Conservation (phyloP, 2,888 invertebrate species). For the Acholoe squamosa region DNA sequence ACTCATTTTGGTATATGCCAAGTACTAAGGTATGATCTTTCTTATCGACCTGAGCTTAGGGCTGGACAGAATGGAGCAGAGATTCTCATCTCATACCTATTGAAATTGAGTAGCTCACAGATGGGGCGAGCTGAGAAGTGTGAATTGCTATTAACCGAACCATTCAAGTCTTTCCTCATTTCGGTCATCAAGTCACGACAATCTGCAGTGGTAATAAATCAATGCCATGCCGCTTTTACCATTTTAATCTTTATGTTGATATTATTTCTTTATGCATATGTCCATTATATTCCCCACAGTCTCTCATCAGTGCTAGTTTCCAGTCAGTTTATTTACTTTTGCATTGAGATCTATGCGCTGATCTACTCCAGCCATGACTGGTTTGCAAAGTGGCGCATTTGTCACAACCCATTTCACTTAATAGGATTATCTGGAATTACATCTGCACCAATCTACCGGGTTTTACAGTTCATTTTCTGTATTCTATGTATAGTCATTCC, state of each 20-base stretch:
- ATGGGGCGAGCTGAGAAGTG: background rate
- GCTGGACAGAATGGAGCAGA: background rate
- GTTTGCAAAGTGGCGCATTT: background rate
- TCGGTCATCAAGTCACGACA: background rate
- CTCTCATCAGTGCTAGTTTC: background rate
- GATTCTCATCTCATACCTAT: background rate
- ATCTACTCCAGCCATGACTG: background rate
- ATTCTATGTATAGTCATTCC: background rate
- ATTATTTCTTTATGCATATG: background rate
- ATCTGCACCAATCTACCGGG: background rate
- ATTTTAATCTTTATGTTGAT: background rate
- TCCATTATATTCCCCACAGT: background rate
- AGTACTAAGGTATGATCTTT: background rate
- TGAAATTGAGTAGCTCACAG: background rate
- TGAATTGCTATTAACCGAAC: background rate
- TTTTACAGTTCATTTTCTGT: background rate
- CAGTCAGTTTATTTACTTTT: background rate
- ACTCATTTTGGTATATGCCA: background rate
- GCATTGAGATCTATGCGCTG: background rate
- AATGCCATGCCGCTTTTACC: background rate
- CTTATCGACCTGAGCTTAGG: background rate
- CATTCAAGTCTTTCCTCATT: background rate
- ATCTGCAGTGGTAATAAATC: background rate
- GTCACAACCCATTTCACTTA: background rate
- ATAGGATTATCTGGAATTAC: background rate